These are phyloP conservation scores for Zeus faber DNA, from an alignment of 2,113 vertebrate species.

Conservation along the genomic window DNA sequence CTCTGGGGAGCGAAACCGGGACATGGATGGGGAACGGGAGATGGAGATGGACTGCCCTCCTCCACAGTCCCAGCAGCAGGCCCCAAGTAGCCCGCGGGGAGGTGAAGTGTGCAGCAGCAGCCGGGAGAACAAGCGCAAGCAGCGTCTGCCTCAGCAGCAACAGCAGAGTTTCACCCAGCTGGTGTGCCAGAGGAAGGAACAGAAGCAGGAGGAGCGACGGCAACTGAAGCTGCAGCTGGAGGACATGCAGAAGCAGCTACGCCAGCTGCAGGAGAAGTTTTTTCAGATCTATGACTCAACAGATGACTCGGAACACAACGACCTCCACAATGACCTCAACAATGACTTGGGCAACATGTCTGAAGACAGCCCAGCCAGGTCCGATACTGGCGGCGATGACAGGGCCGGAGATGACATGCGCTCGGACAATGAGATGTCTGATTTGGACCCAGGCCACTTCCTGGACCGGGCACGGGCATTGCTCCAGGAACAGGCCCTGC, in stretches of 20 bases:
- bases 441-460: slow-evolving; percentile 91
- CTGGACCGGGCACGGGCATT: slow-evolving; percentile 87
- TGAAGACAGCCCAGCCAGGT: slow-evolving; percentile 88
- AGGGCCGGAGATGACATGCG: slow-evolving; percentile 74
- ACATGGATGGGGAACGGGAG: slow-evolving; percentile 77
- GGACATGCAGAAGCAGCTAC: slow-evolving; percentile 99
- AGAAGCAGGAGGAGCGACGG: slow-evolving; percentile 95
- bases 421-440: slow-evolving; percentile 90
- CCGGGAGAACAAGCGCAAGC: slow-evolving; percentile 98
- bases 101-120: slow-evolving; percentile 75
- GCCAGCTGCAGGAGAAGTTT: slow-evolving; percentile 99
- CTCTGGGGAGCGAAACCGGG: slow-evolving; percentile 83
- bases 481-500: slow-evolving; percentile 86
- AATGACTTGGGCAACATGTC: slow-evolving; percentile 92
- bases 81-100: slow-evolving; percentile 84
- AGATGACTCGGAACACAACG: slow-evolving; percentile 93
- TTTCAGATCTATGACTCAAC: slow-evolving; percentile 99
- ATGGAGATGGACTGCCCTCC: slow-evolving; percentile 62
- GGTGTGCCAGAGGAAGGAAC: slow-evolving; percentile 93
- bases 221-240: slow-evolving; percentile 99
- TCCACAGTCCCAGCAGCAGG: slow-evolving; percentile 79
- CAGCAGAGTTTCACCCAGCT: slow-evolving; percentile 98
- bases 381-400: slow-evolving; percentile 76
- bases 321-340: slow-evolving; percentile 74
- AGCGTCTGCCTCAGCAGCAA: slow-evolving; percentile 97